Base-by-base conservation (phyloP, 2,888 invertebrate species). In the Epirrita christyi region DNA sequence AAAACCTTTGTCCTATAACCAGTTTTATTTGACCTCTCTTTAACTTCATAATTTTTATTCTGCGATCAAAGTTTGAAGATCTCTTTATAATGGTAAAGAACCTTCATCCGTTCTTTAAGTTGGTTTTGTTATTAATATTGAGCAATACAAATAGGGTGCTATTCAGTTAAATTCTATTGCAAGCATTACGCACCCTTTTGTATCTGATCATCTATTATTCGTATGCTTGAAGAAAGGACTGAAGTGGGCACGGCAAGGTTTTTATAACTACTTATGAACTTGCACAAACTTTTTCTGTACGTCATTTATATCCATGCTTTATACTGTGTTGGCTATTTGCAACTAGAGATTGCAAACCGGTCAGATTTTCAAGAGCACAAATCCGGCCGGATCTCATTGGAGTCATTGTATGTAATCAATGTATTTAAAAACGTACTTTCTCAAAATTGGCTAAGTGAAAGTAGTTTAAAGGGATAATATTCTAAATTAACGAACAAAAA, bases 61-160 rank as follows among this genome's bases (percentile, higher is more conserved):
- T 27, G 15, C 38, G 13, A 42, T 7, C 14, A 21, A 59, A 54
- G 55, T 56, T 59, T 56, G 56, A 52, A 73, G 85, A 36, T 81
- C 85, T 67, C 61, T 61, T 62, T 68, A 66, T 48, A 68, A 50
- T 82, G 83, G 86, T 66, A 44, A 36, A 71, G 78, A 29, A 50
- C 29, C 54, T 71, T 70, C 77, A 81, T 83, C 81, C 80, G 84
- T 82, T 83, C 78, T 70, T 69, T 80, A 78, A 81, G 81, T 81
- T 71, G 74, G 69, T 76, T 77, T 88, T 86, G 82, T 84, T 85
- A 84, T 83, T 81, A 80, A 74, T 80, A 76, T 72, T 71, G 71
- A 50, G 59, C 55, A 62, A 61, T 62, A 62, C 55, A 57, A 71
- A 71, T 72, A 60, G 76, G 76, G 71, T 72, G 73, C 71, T 61